These are phyloP conservation scores for Odontamblyopus rebecca DNA, from an alignment of 2,797 vertebrate genomes.

Conservation along the genomic window DNA sequence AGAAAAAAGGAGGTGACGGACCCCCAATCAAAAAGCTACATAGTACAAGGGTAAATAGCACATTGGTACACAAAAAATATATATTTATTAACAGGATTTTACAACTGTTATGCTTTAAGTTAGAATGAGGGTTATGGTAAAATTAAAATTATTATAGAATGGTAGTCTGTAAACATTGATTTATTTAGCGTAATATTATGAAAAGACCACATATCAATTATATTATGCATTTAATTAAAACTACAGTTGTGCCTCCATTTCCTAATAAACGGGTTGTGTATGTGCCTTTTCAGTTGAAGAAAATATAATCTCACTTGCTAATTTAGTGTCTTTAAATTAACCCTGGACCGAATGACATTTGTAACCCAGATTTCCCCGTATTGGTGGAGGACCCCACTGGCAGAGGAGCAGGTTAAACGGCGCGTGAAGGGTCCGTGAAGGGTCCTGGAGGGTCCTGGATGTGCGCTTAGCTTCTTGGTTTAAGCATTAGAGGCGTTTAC, in stretches of 20 bases:
- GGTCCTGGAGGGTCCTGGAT: not conserved
- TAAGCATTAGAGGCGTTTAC: slow-evolving; percentile 54
- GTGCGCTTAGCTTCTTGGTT: slow-evolving; percentile 56
- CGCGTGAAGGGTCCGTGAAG: slow-evolving; percentile 61
- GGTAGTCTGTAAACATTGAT: too few relatives aligned
- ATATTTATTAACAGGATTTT: not conserved
- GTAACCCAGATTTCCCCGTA: slow-evolving; percentile 40
- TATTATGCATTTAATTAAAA: too few relatives aligned
- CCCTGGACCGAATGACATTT: slow-evolving; percentile 15
- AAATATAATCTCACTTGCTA: too few relatives aligned
- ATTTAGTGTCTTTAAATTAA: not conserved
- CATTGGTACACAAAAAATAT: too few relatives aligned
- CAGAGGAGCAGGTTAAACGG: slow-evolving; percentile 54
- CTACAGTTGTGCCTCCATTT: not conserved
- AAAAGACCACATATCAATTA: too few relatives aligned
- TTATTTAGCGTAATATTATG: too few relatives aligned
- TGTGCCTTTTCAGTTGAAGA: not conserved
- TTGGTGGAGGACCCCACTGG: slow-evolving; percentile 38
- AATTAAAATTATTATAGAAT: not conserved
- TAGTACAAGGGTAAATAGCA: too few relatives aligned
- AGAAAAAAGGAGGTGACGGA: too few relatives aligned
- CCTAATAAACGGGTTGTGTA: not conserved
- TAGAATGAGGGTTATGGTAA: not conserved
- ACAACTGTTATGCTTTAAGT: not conserved
- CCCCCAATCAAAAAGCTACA: too few relatives aligned